Evolutionary conservation across 2,797 vertebrate genomes (phyloP).

Genomic region (Coregonus suidteri): DNA sequence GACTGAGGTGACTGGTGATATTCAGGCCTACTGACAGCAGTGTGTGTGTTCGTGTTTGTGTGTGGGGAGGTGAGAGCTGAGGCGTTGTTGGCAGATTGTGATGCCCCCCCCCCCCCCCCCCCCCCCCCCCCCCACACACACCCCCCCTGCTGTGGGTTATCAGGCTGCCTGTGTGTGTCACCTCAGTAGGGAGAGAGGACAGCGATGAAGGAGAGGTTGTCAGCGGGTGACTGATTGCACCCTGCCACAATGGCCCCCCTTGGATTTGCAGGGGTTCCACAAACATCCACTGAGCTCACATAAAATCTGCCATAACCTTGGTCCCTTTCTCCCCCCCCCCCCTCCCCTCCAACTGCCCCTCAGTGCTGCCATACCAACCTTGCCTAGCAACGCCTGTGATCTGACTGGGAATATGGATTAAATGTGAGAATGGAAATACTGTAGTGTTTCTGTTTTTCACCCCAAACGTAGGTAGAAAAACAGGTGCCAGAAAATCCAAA

Average conservation of each 20-base stretch:
- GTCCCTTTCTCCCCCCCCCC: background rate
- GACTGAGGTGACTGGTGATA: slow-evolving; percentile 49
- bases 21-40: slow-evolving; percentile 23
- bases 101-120: background rate
- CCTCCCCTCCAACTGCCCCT: background rate
- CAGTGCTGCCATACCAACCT: background rate
- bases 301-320: slow-evolving; percentile 59
- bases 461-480: background rate
- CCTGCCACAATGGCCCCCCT: slow-evolving; percentile 57
- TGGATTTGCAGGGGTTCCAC: slow-evolving; percentile 43
- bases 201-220: slow-evolving; percentile 1
- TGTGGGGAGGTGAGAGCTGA: slow-evolving; percentile 26
- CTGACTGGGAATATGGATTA: slow-evolving; percentile 1
- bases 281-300: slow-evolving; percentile 58
- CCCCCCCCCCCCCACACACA: too few relatives aligned
- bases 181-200: slow-evolving; percentile 51
- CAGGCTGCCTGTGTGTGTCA: slow-evolving; percentile 64
- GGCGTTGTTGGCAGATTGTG: slow-evolving; percentile 56
- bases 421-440: background rate
- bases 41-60: too few relatives aligned
- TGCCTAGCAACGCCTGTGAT: background rate
- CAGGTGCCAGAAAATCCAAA: background rate
- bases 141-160: slow-evolving; percentile 50
- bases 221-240: slow-evolving; percentile 67
- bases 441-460: background rate